phyloP scores from a whole-genome alignment of 2,113 vertebrate genomes.

The Perca fluviatilis region DNA sequence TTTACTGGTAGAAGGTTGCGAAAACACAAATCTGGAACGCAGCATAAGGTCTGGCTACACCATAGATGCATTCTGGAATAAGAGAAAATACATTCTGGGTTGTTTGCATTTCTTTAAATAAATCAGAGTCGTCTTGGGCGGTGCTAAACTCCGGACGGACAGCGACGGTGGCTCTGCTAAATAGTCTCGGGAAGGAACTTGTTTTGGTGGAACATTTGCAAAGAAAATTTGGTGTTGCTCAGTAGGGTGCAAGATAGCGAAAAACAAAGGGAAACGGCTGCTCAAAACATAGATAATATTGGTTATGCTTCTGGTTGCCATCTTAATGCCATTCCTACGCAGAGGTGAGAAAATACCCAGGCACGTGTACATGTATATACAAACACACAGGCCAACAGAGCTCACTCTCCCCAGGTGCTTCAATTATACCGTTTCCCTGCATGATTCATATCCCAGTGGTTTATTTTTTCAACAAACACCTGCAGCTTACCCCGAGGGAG shows the following conservation, averaged over 20 bases:
- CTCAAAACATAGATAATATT: background rate
- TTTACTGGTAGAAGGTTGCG: too few species aligned
- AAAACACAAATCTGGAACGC: too few species aligned
- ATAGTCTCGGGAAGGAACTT: too few species aligned
- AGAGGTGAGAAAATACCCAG: background rate
- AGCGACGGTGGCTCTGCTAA: too few species aligned
- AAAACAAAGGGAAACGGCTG: background rate
- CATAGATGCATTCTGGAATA: too few species aligned
- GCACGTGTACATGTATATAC: background rate
- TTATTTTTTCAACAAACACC: slow-evolving; percentile 10
- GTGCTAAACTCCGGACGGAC: too few species aligned
- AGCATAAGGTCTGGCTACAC: too few species aligned
- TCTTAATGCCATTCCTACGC: background rate
- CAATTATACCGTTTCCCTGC: background rate
- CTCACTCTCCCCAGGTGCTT: slow-evolving; percentile 2
- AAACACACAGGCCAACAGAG: background rate
- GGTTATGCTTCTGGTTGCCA: background rate
- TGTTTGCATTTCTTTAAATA: too few species aligned
- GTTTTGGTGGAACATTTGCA: too few species aligned
- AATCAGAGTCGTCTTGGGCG: too few species aligned
- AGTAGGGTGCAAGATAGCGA: background rate
- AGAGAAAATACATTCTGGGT: too few species aligned
- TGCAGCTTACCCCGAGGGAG: slow-evolving; percentile 13
- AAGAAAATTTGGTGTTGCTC: background rate
- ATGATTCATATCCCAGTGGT: background rate